Evolutionary conservation across 1,140 invertebrate species (phyloP).

Genomic region (Drosophila fuyamai): DNA sequence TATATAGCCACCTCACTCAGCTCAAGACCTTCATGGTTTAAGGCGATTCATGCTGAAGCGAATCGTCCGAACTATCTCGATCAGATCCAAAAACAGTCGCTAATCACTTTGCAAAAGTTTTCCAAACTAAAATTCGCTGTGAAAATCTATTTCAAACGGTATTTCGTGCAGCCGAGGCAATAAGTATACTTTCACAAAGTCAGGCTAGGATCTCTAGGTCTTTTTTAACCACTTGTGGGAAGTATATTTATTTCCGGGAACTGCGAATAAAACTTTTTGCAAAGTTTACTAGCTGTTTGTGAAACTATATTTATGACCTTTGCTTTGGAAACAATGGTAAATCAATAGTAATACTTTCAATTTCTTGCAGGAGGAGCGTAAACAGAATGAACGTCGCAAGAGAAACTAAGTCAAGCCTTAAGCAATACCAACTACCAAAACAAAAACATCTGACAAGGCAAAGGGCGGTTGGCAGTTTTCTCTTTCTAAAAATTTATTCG

Average conservation of each 20-base stretch:
- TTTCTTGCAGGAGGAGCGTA: conserved; percentile 78
- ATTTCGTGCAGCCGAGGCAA: conserved; percentile 54
- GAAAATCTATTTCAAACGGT: conserved; percentile 35
- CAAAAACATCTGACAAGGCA: background rate
- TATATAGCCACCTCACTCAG: conserved; percentile 46
- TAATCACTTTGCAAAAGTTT: conserved; percentile 57
- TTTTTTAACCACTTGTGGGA: conserved; percentile 16
- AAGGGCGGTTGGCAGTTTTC: conserved; percentile 11
- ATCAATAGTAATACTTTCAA: conserved; percentile 6
- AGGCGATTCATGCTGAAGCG: conserved; percentile 10
- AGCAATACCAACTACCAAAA: conserved; percentile 5
- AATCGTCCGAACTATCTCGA: background rate
- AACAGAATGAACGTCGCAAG: conserved; percentile 75
- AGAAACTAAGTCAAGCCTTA: conserved; percentile 45
- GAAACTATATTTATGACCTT: conserved; percentile 74
- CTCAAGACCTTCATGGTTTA: conserved; percentile 76
- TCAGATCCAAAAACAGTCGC: conserved; percentile 24
- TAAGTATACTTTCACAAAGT: conserved; percentile 79
- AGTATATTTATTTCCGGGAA: conserved; percentile 70
- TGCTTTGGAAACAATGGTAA: conserved; percentile 7
- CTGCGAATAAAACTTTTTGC: conserved; percentile 18
- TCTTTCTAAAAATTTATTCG: conserved; percentile 23
- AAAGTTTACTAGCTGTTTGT: conserved; percentile 57
- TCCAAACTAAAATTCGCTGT: conserved; percentile 16
- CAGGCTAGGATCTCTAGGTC: conserved; percentile 19